A percentile compares a stretch with the other conserved stretches of the same genome.
phyloP scores from a whole-genome alignment of 2,888 invertebrate genomes.

The Pristionchus fissidentatus region DNA sequence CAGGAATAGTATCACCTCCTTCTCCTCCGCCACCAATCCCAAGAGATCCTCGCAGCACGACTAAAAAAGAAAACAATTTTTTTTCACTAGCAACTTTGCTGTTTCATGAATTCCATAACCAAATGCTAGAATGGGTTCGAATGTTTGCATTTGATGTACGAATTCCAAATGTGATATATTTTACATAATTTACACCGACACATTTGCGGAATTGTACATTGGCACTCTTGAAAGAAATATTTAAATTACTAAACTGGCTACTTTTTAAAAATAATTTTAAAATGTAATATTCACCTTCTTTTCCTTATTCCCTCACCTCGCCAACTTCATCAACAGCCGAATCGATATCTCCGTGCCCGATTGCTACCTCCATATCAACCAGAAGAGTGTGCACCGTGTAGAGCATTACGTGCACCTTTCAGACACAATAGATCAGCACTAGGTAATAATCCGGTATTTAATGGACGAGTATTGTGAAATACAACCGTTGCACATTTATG shows the following conservation, averaged over 20 bases:
- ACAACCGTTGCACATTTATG: too few relatives aligned
- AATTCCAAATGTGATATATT: too few relatives aligned
- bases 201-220: not conserved
- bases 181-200: not conserved
- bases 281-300: slow-evolving; percentile 61
- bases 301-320: slow-evolving; percentile 79
- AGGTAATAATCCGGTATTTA: too few relatives aligned
- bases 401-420: slow-evolving; percentile 90
- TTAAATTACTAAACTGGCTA: not conserved
- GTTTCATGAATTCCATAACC: too few relatives aligned
- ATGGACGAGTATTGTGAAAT: too few relatives aligned
- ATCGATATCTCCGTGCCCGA: slow-evolving; percentile 87
- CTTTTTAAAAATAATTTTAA: not conserved
- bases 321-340: slow-evolving; percentile 85
- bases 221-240: not conserved
- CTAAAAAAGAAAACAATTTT: slow-evolving; percentile 75
- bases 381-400: slow-evolving; percentile 90
- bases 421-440: too few relatives aligned
- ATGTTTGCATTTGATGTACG: too few relatives aligned
- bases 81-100: too few relatives aligned
- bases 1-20: slow-evolving; percentile 88
- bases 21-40: slow-evolving; percentile 89
- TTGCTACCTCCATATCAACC: slow-evolving; percentile 80
- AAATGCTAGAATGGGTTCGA: too few relatives aligned
- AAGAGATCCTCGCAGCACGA: slow-evolving; percentile 90